Base-by-base conservation (phyloP, 2,888 invertebrate species). In the Abrostola triplasia region DNA sequence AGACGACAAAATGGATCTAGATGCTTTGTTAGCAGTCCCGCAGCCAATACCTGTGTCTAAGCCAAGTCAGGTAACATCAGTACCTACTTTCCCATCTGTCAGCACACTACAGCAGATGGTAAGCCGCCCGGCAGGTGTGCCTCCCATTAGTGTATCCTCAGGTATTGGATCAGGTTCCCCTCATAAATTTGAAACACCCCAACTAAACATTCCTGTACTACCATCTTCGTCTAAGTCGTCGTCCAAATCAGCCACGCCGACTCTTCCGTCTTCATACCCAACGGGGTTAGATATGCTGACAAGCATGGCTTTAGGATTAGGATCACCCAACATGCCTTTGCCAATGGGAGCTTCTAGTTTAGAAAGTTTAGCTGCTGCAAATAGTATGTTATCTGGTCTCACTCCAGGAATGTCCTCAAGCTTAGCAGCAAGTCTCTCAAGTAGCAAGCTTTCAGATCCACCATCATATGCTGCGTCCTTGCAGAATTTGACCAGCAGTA, bases 1-100 rank as follows among this genome's bases (percentile, higher is more conserved):
- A n/a, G 96, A 96, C 55, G 96, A 97, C 71, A 96, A 96, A 85
- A 96, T 96, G 88, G 96, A 96, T 80, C 90, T 95, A 42, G 95
- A 95, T 76, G 93, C 95, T 38, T 85, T 96, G 64, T 87, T 96
- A 58, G 95, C 96, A 5, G 96, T 96, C 48, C 96, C 96, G 42
- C 95, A 95, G 80, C 91, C 92, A 5, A 92, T 95, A 62, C 95
- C 95, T 0, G 90, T 91, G 5, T 88, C 94, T 0, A 95, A 95
- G 70, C 88, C 92, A 5, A 89, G 83, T 67, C 92, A 90, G 64
- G 61, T 51, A 0, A 88, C 93, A 36, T 86, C 92, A 4, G 90
- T 92, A 59, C 87, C 94, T 6, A 93, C 88, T 75, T 95, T 94
- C 84, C 95, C 91, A 24, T 95, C 92, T 58, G 95, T 91, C 11